Conservation (phyloP, 2,888 invertebrate species). For the Nineta flava region DNA sequence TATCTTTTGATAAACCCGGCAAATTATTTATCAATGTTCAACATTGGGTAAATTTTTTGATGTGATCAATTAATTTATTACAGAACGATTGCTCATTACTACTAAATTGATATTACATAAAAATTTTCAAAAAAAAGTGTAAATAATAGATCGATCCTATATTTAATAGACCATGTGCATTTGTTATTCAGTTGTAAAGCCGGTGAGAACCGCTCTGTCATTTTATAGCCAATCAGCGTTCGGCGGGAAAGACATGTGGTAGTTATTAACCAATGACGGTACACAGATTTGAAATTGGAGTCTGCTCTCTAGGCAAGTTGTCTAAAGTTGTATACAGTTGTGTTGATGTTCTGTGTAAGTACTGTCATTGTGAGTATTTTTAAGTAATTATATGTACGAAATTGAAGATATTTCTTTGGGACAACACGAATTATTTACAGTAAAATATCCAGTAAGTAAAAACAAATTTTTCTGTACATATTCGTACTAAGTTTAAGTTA, state of each 20-base stretch:
- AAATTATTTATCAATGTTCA: too few relatives aligned
- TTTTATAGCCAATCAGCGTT: conserved; percentile 20
- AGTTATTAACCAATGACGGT: conserved; percentile 21
- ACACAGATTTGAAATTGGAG: conserved; percentile 30
- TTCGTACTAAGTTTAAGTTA: conserved; percentile 24
- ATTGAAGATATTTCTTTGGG: conserved; percentile 51
- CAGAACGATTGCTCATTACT: too few relatives aligned
- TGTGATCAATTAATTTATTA: too few relatives aligned
- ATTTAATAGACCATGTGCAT: conserved; percentile 6
- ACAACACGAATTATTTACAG: conserved; percentile 46
- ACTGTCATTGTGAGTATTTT: conserved; percentile 20
- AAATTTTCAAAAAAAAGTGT: too few relatives aligned
- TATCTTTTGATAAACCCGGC: too few relatives aligned
- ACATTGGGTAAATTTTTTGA: too few relatives aligned
- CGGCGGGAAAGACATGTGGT: conserved; percentile 29
- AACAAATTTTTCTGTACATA: conserved; percentile 15
- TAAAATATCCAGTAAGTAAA: conserved; percentile 52
- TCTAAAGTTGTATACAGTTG: conserved; percentile 25
- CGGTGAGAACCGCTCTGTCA: conserved; percentile 7
- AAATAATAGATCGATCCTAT: too few relatives aligned
- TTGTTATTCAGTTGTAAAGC: conserved; percentile 3
- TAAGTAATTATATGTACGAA: conserved; percentile 40
- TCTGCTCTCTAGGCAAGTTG: conserved; percentile 25
- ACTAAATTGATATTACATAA: too few relatives aligned
- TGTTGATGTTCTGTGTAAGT: conserved; percentile 27